A percentile compares a stretch with the other conserved stretches of the same genome.
Conservation (phyloP, 2,888 invertebrate genomes). For the Agriopis marginaria region DNA sequence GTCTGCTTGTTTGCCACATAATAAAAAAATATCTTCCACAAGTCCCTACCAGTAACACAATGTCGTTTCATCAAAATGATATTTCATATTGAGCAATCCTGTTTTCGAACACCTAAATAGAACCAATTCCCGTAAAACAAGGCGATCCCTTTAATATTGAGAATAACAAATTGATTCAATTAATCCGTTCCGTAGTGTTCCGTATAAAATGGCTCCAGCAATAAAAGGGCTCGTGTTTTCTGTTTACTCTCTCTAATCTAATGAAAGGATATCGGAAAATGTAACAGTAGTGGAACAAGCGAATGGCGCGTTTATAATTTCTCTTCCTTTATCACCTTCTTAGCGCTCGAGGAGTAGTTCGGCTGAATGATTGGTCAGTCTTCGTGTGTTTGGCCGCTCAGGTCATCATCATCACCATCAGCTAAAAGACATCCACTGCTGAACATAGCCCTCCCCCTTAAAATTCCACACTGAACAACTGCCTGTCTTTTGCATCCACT, state of each 20-base stretch:
- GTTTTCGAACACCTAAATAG: neutral
- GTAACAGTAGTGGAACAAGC: neutral
- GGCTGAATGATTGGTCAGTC: too few species aligned
- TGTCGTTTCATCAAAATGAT: neutral
- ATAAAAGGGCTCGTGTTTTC: constrained; percentile 23
- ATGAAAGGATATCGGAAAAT: constrained; percentile 2
- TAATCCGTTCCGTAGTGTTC: constrained; percentile 15
- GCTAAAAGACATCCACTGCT: too few species aligned
- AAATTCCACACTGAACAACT: too few species aligned
- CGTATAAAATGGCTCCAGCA: constrained; percentile 22
- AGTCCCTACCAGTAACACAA: neutral
- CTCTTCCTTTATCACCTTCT: neutral
- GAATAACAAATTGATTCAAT: constrained; percentile 31
- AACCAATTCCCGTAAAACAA: constrained; percentile 5
- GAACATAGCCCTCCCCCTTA: too few species aligned
- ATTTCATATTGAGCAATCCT: neutral
- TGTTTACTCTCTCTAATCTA: constrained; percentile 23
- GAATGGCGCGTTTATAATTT: neutral
- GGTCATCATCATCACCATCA: too few species aligned
- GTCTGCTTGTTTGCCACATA: too few species aligned
- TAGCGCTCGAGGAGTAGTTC: too few species aligned
- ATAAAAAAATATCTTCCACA: too few species aligned
- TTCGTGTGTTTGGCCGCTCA: too few species aligned
- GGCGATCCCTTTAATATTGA: constrained; percentile 17
- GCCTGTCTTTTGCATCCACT: too few species aligned